Conservation (phyloP, 2,888 invertebrate species). For the Dicranocentrus wangi region DNA sequence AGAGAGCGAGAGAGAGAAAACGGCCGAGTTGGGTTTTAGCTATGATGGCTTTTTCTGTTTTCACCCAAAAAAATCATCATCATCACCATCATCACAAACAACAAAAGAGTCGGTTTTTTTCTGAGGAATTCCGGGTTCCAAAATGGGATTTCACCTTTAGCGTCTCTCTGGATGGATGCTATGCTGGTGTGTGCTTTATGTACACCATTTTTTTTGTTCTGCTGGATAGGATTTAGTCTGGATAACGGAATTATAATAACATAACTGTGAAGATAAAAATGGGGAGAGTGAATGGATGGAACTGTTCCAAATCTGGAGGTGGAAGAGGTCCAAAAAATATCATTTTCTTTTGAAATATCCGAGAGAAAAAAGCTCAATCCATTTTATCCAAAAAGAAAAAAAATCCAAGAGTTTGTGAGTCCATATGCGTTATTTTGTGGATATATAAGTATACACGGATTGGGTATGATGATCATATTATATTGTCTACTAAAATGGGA, state of each 20-base stretch:
- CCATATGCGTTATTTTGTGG: neutral
- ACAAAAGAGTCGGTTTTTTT: neutral
- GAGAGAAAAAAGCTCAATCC: constrained; percentile 57
- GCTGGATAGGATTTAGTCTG: constrained; percentile 69
- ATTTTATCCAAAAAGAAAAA: constrained; percentile 43
- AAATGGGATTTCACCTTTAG: constrained; percentile 55
- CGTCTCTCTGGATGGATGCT: constrained; percentile 18
- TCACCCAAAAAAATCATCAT: constrained; percentile 8
- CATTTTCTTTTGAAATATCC: constrained; percentile 69
- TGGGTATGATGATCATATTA: too few relatives aligned
- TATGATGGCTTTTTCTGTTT: constrained; percentile 24
- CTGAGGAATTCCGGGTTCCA: too few relatives aligned
- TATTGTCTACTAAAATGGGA: constrained; percentile 27
- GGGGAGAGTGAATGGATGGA: constrained; percentile 70
- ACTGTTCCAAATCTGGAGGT: constrained; percentile 71
- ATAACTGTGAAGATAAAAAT: constrained; percentile 72
- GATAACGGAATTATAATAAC: constrained; percentile 73
- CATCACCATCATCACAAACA: too few relatives aligned
- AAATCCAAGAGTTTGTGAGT: too few relatives aligned
- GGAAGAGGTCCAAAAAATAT: constrained; percentile 73
- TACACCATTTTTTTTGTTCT: constrained; percentile 12
- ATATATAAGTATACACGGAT: constrained; percentile 17
- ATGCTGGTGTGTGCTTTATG: too few relatives aligned
- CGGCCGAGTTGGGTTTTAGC: neutral
- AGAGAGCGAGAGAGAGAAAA: too few relatives aligned